Conservation (phyloP, 2,888 invertebrate species). For the Drosophila neonasuta region DNA sequence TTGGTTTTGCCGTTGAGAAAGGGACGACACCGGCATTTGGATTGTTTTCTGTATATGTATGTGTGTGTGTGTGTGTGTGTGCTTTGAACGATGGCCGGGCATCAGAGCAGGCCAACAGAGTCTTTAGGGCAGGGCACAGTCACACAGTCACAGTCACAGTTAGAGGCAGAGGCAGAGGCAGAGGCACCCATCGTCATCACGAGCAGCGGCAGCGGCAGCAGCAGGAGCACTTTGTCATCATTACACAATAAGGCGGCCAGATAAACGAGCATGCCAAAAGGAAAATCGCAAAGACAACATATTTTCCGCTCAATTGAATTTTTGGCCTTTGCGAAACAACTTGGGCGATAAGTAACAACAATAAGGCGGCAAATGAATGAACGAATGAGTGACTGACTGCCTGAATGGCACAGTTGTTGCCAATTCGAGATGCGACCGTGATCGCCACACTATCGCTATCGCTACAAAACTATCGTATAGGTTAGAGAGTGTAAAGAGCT, state of each 20-base stretch:
- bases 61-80: no score
- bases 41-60: not conserved
- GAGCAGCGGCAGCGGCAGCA: slow-evolving; percentile 31
- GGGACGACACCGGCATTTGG: slow-evolving; percentile 6
- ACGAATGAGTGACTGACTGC: slow-evolving; percentile 45
- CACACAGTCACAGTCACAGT: not conserved
- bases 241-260: slow-evolving; percentile 71
- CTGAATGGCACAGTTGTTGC: slow-evolving; percentile 30
- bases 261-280: slow-evolving; percentile 62
- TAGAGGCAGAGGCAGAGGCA: slow-evolving; percentile 5
- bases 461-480: no score
- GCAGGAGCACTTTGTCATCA: slow-evolving; percentile 70
- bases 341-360: slow-evolving; percentile 76
- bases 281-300: slow-evolving; percentile 77
- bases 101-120: slow-evolving; percentile 18
- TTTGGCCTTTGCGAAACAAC: slow-evolving; percentile 75
- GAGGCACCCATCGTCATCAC: slow-evolving; percentile 15
- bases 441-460: not conserved
- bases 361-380: slow-evolving; percentile 68
- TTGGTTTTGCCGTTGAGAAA: not conserved
- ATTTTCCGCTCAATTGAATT: slow-evolving; percentile 80
- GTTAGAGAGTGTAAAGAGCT: no score
- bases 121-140: slow-evolving; percentile 3
- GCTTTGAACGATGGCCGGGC: slow-evolving; percentile 42
- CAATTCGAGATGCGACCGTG: slow-evolving; percentile 63